phyloP scores from a whole-genome alignment of 1,140 invertebrate genomes.

The Pissodes strobi region DNA sequence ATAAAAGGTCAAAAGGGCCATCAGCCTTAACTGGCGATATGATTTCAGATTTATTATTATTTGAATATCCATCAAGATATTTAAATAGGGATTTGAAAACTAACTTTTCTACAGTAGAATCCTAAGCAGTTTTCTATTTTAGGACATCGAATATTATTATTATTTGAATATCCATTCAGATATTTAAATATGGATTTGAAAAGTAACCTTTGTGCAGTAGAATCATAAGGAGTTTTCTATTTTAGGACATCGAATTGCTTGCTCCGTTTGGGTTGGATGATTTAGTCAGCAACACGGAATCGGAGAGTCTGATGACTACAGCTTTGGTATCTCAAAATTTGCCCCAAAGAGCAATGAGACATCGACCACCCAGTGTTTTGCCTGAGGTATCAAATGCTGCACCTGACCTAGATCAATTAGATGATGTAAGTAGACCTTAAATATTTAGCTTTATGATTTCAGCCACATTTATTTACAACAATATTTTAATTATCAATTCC shows the following conservation, averaged over 20 bases:
- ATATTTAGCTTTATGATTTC: slow-evolving; percentile 5
- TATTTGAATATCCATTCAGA: too few species aligned
- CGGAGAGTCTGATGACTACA: slow-evolving; percentile 54
- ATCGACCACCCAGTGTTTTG: slow-evolving; percentile 72
- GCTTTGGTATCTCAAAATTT: slow-evolving; percentile 54
- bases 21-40: too few species aligned
- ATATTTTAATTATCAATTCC: too few species aligned
- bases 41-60: too few species aligned
- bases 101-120: too few species aligned
- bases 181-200: too few species aligned
- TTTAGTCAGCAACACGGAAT: slow-evolving; percentile 37
- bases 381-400: slow-evolving; percentile 82
- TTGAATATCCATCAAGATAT: too few species aligned
- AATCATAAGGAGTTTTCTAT: too few species aligned
- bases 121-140: too few species aligned
- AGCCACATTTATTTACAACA: background rate
- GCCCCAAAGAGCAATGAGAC: slow-evolving; percentile 69
- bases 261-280: background rate
- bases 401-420: slow-evolving; percentile 88
- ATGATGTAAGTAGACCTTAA: slow-evolving; percentile 72
- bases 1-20: too few species aligned
- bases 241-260: slow-evolving; percentile 5
- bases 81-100: too few species aligned
- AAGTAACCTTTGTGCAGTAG: too few species aligned
- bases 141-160: slow-evolving; percentile 3